Base-by-base conservation (phyloP, 2,797 vertebrate genomes). In the Apogon talboti region DNA sequence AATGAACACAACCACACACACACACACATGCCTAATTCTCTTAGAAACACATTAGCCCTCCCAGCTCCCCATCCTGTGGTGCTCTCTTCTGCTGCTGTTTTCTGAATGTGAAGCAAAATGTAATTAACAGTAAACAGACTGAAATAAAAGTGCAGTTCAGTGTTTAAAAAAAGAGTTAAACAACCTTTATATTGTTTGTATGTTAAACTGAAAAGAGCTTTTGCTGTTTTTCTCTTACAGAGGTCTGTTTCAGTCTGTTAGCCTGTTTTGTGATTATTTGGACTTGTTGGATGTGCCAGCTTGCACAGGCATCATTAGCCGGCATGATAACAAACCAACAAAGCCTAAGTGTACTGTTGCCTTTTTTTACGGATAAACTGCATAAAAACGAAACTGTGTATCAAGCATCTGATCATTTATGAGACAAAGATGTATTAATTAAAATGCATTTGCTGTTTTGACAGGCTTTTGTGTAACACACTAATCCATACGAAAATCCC, bases 401-500 rank as follows among this genome's bases (percentile, higher is more conserved):
- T 21, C 40, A 18, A 11, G 51, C 49, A 78, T 80, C 44, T 21
- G 28, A 48, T 68, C 19, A 60, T 67, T 60, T 60, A 53, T 60
- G 52, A 2, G 56, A 66, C 64, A 49, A 7, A 11, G 24, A 47
- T 58, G 60, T 45, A 45, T 79, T 86, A 71, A 82, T 61, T 74
- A 57, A 74, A 79, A 35, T 71, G 61, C 66, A 77, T 79, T 79
- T 66, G 40, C 45, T 70, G 43, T 51, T 52, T 68, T 62, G 45
- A 66, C 56, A 71, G 10, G 68, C 58, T 65, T 83, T 71, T 67
- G 66, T 79, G 45, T 81, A 71, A 66, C 69, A 59, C 60, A 61
- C 51, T 82, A 77, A 89, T 89, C 81, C 71, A 65, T 74, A 50
- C 77, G 14, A 78, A 81, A 79, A 87, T 78, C 79, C 78, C 28